Conservation (phyloP, 2,888 invertebrate species). For the Gibbula magus region DNA sequence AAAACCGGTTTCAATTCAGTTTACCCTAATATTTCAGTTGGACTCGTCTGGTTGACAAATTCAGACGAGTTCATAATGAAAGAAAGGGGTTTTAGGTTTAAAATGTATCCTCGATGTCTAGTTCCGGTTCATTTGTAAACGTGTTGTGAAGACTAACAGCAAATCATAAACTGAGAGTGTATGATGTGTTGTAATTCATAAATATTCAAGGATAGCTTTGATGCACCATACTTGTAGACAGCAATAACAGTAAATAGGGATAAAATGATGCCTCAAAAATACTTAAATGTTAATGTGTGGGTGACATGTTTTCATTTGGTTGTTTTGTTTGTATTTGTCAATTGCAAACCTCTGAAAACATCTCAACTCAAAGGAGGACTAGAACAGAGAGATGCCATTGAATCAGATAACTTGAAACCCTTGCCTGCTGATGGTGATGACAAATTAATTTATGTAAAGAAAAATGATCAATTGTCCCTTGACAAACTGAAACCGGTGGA, state of each 20-base stretch:
- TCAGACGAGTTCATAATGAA: too few relatives aligned
- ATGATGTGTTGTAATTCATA: too few relatives aligned
- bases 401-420: not conserved
- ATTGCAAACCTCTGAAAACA: not conserved
- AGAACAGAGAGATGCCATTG: not conserved
- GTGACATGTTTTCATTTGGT: not conserved
- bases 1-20: not conserved
- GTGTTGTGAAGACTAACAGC: too few relatives aligned
- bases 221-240: not conserved
- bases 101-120: too few relatives aligned
- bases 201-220: too few relatives aligned
- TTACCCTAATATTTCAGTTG: too few relatives aligned
- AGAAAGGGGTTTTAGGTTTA: too few relatives aligned
- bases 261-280: not conserved
- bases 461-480: constrained; percentile 37
- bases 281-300: not conserved
- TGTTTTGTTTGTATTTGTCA: not conserved
- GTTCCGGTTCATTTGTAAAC: too few relatives aligned
- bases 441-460: not conserved
- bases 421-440: not conserved
- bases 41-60: too few relatives aligned
- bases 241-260: not conserved
- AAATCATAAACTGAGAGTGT: too few relatives aligned
- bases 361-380: too few relatives aligned
- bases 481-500: constrained; percentile 72